Conservation (phyloP, 2,797 vertebrate species). For the Sphenodon punctatus region DNA sequence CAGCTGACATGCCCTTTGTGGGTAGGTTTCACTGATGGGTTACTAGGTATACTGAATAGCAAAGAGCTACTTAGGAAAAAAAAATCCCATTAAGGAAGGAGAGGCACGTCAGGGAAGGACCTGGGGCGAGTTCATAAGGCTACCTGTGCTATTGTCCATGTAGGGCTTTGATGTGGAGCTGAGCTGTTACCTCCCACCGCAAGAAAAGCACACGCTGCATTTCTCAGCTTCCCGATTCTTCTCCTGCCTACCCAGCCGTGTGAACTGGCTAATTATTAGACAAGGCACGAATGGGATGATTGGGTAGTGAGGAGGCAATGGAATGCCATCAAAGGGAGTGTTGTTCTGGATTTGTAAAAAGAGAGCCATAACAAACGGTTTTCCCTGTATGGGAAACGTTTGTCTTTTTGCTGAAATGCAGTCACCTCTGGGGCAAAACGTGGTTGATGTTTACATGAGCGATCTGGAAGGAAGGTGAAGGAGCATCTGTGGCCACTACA, state of each 20-base stretch:
- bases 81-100: not conserved
- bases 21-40: not conserved
- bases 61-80: not conserved
- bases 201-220: accelerated
- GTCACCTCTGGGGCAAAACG: not conserved
- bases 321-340: not conserved
- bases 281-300: not conserved
- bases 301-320: not conserved
- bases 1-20: not conserved
- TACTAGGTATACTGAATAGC: not conserved
- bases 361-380: too few relatives aligned
- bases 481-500: too few relatives aligned
- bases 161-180: not conserved
- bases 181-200: accelerated
- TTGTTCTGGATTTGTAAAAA: not conserved
- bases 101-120: not conserved
- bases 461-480: too few relatives aligned
- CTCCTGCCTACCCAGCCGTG: not conserved
- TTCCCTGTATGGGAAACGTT: not conserved
- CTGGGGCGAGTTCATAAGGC: accelerated
- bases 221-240: not conserved
- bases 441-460: too few relatives aligned
- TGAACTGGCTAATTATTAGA: conserved; percentile 17
- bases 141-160: accelerated
- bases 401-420: accelerated